Percentiles rank a stretch among this genome's conserved stretches.
Evolutionary conservation across 2,888 invertebrate genomes (phyloP).

Genomic region (Pseudococcus longispinus): DNA sequence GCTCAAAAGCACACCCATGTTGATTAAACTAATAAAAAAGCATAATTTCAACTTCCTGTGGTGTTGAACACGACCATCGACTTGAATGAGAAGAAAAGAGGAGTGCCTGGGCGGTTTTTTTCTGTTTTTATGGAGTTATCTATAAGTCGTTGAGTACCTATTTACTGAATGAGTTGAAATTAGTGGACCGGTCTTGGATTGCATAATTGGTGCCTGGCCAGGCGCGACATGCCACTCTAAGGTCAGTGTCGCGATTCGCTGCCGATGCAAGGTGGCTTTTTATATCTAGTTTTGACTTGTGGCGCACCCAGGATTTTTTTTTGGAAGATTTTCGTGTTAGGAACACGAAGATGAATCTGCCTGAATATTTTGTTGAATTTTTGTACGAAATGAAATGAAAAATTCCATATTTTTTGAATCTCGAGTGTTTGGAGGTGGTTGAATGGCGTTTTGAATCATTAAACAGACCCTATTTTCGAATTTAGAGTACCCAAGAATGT

Average conservation of each 20-base stretch:
- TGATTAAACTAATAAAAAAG: constrained; percentile 29
- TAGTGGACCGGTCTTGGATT: constrained; percentile 18
- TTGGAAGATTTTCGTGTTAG: too few relatives aligned
- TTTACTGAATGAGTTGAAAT: neutral
- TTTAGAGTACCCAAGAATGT: too few relatives aligned
- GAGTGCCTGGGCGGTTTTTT: constrained; percentile 7
- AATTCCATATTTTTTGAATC: too few relatives aligned
- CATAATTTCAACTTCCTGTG: constrained; percentile 44
- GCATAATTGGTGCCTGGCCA: neutral
- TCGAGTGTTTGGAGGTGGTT: too few relatives aligned
- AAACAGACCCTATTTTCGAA: too few relatives aligned
- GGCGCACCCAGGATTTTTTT: too few relatives aligned
- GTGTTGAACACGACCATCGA: constrained; percentile 4
- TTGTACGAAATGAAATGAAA: too few relatives aligned
- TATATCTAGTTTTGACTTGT: too few relatives aligned
- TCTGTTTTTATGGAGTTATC: constrained; percentile 42
- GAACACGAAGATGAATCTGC: too few relatives aligned
- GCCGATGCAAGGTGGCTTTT: too few relatives aligned
- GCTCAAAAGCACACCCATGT: neutral
- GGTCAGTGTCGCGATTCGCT: neutral
- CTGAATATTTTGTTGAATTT: too few relatives aligned
- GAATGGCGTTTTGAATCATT: too few relatives aligned
- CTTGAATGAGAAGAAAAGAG: neutral
- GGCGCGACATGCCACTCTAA: neutral
- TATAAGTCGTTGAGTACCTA: neutral